Evolutionary conservation across 2,113 vertebrate genomes (phyloP).

Genomic region (Halichoeres trimaculatus): DNA sequence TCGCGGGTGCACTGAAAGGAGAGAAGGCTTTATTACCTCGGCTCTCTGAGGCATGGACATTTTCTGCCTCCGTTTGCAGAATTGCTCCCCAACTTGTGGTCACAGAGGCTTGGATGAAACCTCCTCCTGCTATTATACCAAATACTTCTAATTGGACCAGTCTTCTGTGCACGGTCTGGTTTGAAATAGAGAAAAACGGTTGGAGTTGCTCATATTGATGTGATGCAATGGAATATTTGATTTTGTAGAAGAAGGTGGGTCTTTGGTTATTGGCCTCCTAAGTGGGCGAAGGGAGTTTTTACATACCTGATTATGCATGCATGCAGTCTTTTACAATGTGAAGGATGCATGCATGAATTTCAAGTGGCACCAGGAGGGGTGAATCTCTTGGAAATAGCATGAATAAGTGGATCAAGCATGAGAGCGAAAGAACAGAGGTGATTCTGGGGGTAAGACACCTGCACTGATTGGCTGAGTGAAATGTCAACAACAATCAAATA

Average conservation of each 20-base stretch:
- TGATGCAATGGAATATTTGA: conserved; percentile 23
- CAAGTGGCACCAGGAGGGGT: neutral
- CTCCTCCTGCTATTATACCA: conserved; percentile 35
- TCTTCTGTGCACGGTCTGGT: conserved; percentile 2
- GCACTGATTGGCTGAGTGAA: neutral
- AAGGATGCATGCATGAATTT: neutral
- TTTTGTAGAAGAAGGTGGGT: neutral
- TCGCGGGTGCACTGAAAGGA: conserved; percentile 43
- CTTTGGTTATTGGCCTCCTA: neutral
- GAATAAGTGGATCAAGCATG: neutral
- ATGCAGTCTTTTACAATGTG: neutral
- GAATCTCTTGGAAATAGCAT: neutral
- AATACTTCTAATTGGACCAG: conserved; percentile 35
- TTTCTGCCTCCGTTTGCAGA: conserved; percentile 74
- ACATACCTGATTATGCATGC: neutral
- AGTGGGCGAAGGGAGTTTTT: too few relatives aligned
- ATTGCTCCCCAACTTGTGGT: conserved; percentile 65
- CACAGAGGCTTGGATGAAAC: conserved; percentile 58
- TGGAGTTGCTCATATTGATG: conserved; percentile 20
- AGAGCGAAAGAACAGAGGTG: neutral
- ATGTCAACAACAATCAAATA: neutral
- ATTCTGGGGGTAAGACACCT: neutral
- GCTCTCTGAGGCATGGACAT: conserved; percentile 33
- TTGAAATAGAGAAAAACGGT: conserved; percentile 23
- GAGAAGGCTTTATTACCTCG: conserved; percentile 54